These are phyloP conservation scores for Sebastes hopkinsi DNA, from an alignment of 2,797 vertebrate species.

Conservation along the genomic window DNA sequence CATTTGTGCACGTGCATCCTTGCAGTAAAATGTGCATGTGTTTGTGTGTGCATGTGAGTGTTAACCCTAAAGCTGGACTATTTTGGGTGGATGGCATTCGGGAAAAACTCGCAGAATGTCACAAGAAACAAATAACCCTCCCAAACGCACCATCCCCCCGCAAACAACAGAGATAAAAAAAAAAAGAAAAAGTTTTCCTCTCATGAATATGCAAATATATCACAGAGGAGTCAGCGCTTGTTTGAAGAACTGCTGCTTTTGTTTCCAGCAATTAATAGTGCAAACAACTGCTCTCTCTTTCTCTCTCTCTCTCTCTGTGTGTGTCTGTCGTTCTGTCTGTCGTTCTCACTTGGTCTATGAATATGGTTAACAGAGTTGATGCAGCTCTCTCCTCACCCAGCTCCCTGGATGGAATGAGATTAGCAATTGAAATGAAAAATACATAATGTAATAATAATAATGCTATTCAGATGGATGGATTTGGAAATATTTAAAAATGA, in stretches of 20 bases:
- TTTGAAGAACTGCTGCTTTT: conserved; percentile 83
- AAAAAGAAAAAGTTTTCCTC: conserved; percentile 48
- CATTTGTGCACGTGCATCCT: neutral
- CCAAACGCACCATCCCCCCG: neutral
- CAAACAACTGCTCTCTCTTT: conserved; percentile 71
- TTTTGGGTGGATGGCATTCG: conserved; percentile 54
- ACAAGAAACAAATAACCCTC: conserved; percentile 76
- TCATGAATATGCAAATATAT: conserved; percentile 83
- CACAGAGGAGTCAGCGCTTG: conserved; percentile 71
- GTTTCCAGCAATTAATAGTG: conserved; percentile 83
- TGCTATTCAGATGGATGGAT: conserved; percentile 40
- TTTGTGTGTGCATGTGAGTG: neutral
- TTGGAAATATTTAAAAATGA: conserved; percentile 25
- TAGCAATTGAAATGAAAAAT: conserved; percentile 67
- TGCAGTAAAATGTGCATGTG: neutral
- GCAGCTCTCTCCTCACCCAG: conserved; percentile 34
- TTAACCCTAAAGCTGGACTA: conserved; percentile 31
- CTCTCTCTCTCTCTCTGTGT: neutral
- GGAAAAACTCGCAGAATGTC: conserved; percentile 62
- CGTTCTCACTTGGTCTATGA: conserved; percentile 50
- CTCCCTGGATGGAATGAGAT: conserved; percentile 55
- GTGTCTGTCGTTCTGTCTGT: conserved; percentile 3
- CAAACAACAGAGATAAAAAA: conserved; percentile 39
- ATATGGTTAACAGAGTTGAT: conserved; percentile 61
- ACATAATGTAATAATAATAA: conserved; percentile 60